These are phyloP conservation scores for Poecilus cupreus DNA, from an alignment of 2,888 invertebrate genomes.

Conservation along the genomic window DNA sequence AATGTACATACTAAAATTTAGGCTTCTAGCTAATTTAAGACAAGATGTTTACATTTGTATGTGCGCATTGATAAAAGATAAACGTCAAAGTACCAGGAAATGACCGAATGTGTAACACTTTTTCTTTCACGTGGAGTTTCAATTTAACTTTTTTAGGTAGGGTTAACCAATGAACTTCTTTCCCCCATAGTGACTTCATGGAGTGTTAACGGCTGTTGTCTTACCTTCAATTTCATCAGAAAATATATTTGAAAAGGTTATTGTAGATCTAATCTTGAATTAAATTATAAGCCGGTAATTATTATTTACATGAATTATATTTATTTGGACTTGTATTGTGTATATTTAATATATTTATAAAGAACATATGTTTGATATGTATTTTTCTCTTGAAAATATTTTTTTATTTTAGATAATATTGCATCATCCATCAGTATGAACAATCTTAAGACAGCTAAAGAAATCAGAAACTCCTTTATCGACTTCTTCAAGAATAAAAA, in stretches of 20 bases:
- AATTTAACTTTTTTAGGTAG: conserved; percentile 15
- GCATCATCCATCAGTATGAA: conserved; percentile 72
- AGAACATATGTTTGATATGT: conserved; percentile 12
- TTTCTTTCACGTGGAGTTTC: conserved; percentile 57
- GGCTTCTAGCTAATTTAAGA: neutral
- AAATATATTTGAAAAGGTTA: neutral
- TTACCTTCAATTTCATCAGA: neutral
- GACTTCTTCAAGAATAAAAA: conserved; percentile 91
- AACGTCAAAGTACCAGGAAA: conserved; percentile 55
- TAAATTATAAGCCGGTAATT: conserved; percentile 32
- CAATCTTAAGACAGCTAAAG: conserved; percentile 80
- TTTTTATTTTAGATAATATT: too few relatives aligned
- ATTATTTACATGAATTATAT: neutral
- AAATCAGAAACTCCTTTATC: conserved; percentile 89
- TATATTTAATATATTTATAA: neutral
- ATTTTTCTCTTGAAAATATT: conserved; percentile 4
- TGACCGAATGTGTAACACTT: conserved; percentile 34
- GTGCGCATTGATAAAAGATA: neutral
- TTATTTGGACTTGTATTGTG: neutral
- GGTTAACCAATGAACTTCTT: conserved; percentile 51
- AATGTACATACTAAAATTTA: neutral
- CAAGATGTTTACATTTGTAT: neutral
- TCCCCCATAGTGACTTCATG: conserved; percentile 14
- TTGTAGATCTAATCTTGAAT: neutral
- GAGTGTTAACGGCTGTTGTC: conserved; percentile 22